Percentiles rank a stretch among this genome's conserved stretches.
These are phyloP conservation scores for Stenoptilia bipunctidactyla DNA, from an alignment of 2,888 invertebrate species.

Conservation along the genomic window DNA sequence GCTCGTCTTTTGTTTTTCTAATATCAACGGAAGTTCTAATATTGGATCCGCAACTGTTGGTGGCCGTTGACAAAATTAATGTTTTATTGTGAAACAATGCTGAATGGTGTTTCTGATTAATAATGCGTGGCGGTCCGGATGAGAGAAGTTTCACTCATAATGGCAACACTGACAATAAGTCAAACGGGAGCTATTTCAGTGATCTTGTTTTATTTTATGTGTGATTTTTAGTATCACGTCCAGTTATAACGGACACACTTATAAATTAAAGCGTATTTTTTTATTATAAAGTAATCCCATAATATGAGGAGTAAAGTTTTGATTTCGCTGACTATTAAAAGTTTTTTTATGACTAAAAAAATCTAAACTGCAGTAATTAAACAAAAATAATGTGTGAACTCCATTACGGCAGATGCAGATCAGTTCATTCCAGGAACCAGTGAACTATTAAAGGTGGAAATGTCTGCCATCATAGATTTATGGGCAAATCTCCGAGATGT, in stretches of 20 bases:
- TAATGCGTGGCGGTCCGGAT: constrained; percentile 41
- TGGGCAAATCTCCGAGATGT: constrained; percentile 62
- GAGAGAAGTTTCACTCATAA: constrained; percentile 44
- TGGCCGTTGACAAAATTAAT: constrained; percentile 63
- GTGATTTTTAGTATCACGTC: too few species aligned
- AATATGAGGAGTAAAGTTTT: too few species aligned
- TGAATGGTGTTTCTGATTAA: constrained; percentile 51
- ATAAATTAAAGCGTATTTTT: too few species aligned
- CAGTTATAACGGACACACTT: too few species aligned
- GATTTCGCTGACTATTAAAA: too few species aligned
- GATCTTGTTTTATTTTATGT: too few species aligned
- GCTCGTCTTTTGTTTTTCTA: constrained; percentile 28
- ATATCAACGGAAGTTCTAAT: constrained; percentile 58
- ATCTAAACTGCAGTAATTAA: too few species aligned
- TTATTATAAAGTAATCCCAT: too few species aligned
- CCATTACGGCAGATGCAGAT: background rate
- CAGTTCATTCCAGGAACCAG: background rate
- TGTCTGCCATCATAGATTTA: constrained; percentile 50
- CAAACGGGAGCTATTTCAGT: constrained; percentile 22
- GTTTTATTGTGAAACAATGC: constrained; percentile 68
- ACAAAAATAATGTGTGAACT: background rate
- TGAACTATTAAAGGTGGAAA: constrained; percentile 30
- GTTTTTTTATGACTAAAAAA: too few species aligned
- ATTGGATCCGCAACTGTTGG: constrained; percentile 46
- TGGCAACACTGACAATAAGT: constrained; percentile 26